These are phyloP conservation scores for Cheumatopsyche charites DNA, from an alignment of 1,140 invertebrate genomes.

Conservation along the genomic window DNA sequence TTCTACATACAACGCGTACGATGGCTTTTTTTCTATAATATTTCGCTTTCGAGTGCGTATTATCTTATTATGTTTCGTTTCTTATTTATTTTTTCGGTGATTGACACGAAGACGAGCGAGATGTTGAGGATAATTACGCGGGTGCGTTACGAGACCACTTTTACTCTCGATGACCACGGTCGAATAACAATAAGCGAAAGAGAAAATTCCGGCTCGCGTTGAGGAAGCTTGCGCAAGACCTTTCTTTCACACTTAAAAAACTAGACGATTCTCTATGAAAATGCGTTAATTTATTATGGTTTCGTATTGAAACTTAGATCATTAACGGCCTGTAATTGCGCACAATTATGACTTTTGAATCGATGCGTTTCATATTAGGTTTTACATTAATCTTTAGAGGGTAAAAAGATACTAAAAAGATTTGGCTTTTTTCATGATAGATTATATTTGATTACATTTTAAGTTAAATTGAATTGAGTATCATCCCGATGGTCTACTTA, in stretches of 20 bases:
- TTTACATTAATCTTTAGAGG: no score
- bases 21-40: background rate
- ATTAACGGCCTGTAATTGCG: no score
- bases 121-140: slow-evolving; percentile 31
- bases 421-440: no score
- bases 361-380: no score
- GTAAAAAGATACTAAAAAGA: no score
- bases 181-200: slow-evolving; percentile 45
- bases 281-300: no score
- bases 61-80: no score
- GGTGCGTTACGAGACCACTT: slow-evolving; percentile 37
- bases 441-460: no score
- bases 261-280: background rate
- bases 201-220: slow-evolving; percentile 32
- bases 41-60: background rate
- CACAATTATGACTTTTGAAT: no score
- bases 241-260: slow-evolving; percentile 24
- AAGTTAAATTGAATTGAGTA: no score
- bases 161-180: slow-evolving; percentile 44
- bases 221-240: slow-evolving; percentile 38
- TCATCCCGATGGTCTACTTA: no score
- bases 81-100: background rate
- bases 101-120: slow-evolving; percentile 4
- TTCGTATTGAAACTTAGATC: no score
- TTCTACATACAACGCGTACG: background rate